Evolutionary conservation across 2,113 vertebrate species (phyloP).

Genomic region (Poecile atricapillus): DNA sequence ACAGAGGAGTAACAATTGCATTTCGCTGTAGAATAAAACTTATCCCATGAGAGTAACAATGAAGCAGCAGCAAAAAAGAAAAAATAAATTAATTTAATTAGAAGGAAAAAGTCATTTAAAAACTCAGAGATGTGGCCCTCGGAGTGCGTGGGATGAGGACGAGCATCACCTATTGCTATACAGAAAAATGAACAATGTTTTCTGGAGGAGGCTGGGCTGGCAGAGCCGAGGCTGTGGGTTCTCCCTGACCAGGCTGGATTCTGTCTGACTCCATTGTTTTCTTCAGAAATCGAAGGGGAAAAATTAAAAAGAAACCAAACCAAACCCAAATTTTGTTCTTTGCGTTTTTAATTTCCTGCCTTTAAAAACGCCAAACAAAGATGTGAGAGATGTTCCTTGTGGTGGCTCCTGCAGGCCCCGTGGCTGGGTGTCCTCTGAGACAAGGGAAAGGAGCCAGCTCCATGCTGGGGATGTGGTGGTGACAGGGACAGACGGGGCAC

Average conservation of each 20-base stretch:
- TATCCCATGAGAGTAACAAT: conserved; percentile 43
- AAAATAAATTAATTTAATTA: not conserved
- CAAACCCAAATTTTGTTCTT: not conserved
- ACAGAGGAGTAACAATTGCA: conserved; percentile 59
- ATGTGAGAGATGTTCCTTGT: not conserved
- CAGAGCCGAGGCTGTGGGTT: not conserved
- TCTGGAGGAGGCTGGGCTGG: not conserved
- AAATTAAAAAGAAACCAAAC: not conserved
- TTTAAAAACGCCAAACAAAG: not conserved
- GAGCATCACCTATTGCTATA: not conserved
- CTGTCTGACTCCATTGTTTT: not conserved
- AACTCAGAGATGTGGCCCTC: not conserved
- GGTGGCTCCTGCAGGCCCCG: not conserved
- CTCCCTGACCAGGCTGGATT: not conserved
- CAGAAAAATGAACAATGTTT: not conserved
- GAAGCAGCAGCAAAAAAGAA: not conserved
- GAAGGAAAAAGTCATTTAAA: not conserved
- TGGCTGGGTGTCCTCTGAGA: not conserved
- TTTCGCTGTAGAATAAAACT: conserved; percentile 53
- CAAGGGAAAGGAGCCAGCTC: not conserved
- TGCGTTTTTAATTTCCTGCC: not conserved
- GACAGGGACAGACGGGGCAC: fast-evolving
- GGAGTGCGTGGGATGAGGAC: not conserved
- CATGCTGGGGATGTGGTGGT: fast-evolving
- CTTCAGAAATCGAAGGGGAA: not conserved